Base-by-base conservation (phyloP, 1,140 invertebrate genomes). In the Drosophila sturtevanti region DNA sequence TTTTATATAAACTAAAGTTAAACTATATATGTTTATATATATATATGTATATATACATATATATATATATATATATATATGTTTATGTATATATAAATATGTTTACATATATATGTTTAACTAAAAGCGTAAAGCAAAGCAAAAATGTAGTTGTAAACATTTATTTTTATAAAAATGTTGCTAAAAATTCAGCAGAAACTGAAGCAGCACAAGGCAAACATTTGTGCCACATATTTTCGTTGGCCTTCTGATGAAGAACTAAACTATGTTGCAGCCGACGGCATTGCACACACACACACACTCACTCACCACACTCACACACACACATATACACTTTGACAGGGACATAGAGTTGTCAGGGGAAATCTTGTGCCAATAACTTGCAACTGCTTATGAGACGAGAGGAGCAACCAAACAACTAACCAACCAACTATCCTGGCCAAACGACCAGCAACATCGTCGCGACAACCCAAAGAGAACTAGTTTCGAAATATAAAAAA, bases 311-410 rank as follows among this genome's bases (percentile, higher is more conserved):
- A 21, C 21, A 37, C 51, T 38, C 10, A 16, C 4, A 24, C 10
- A 38, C 35, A 22, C 5, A 34, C 14, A 7, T 3, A 11, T 12
- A 37, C 18, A 14, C 27, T 31, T 31, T 31, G 12, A 14, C 22
- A 22, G 21, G 62, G 58, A 59, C 41, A 67, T 54, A 68, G 58
- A 68, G 61, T 63, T 41, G 81, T 69, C 81, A 65, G 68, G 82
- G 82, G 82, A 86, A 86, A 86, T 86, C 82, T 86, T 70, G 75
- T 48, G 75, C 67, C 82, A 87, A 86, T 86, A 86, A 87, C 79
- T 87, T 87, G 82, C 82, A 73, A 86, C 82, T 87, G 79, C 82
- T 86, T 82, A 87, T 87, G 82, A 86, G 78, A 68, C 68, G 73
- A 86, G 51, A 52, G 37, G 27, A 48, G 27, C 21, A 59, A 52